Base-by-base conservation (phyloP, 2,888 invertebrate genomes). In the Epicampocera succincta region DNA sequence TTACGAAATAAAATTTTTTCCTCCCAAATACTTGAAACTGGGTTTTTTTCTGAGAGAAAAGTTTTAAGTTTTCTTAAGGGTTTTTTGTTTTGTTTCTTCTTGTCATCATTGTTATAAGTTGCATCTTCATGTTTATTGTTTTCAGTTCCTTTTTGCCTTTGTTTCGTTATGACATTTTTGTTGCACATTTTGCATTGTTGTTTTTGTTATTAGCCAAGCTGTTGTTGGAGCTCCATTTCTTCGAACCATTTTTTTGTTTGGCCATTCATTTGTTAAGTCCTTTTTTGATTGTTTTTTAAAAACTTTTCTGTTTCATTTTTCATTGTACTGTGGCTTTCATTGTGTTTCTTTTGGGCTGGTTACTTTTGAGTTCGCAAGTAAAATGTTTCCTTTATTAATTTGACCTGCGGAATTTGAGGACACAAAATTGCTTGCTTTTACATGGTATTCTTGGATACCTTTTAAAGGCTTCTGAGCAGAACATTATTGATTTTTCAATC, bases 101-200 rank as follows among this genome's bases (percentile, higher is more conserved):
- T 48, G 40, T 13, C 48, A 13, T 38, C 50, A 25, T 56, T 48
- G 29, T 68, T 44, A 40, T 46, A 3, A 52, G 12, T 61, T 52
- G 15, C 52, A 5, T 60, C 44, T 52, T 50, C 48, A 50, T 60
- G 42, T 61, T 17, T 40, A 52, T 68, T 68, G 60, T 61, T 61
- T 60, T 15, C 21, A 60, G 21, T 56, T 54, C 0, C 25, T 42
- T 52, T 52, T 15, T 33, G 17, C 50, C 8, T 48, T 33, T 12
- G 1, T 17, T 4, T 42, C 13, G 21, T 17, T n/a, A 6, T 46
- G 5, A 50, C 2, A 25, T 44, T 68, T 44, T 9, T 69, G 17
- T 76, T 69, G 76, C 58, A 42, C 66, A 48, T 65, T 73, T 56
- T 40, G 6, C 17, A 65, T 44, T 66, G 42, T 44, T 68, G 40